Evolutionary conservation across 2,888 invertebrate genomes (phyloP), one percentile per base, ranked within the genome.

Genomic region (Leptothorax acervorum): DNA sequence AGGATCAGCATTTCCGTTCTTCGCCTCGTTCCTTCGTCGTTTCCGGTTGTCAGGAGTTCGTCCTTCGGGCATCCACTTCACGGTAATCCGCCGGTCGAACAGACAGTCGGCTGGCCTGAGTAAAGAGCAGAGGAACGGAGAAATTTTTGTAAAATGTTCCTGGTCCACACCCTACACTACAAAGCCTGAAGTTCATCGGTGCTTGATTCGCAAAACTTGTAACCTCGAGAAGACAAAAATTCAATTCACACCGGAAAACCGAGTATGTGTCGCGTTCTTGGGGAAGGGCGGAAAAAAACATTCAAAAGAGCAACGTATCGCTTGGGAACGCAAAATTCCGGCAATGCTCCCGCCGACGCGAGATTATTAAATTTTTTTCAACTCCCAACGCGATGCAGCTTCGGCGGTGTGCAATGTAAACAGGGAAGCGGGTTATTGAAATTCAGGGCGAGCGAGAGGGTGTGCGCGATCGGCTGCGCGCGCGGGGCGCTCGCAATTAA

Each of bases 331-430:
- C 45, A 39, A 81, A 60, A 73, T 81, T 62, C 60, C 39, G 45
- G 39, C 48, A 39, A 18, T 55, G n/a, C 42, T 55, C n/a, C 6
- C 48, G 35, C 23, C 71, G 57, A 57, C 39, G 79, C 60, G 39
- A 39, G 60, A 60, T 81, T 81, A 81, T 81, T 81, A 79, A 71
- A 79, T 79, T 79, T 79, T 79, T 79, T 79, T 71, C 48, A 51
- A 60, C 60, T 79, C 48, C 31, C 57, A 73, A 23, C 35, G 57
- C 57, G 70, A 55, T 60, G 71, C 68, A 53, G 42, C 31, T 53
- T 55, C 28, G n/a, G 53, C 71, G 35, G 18, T 45, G 66, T 71
- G 60, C 78, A 68, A 78, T 78, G 79, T 71, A 79, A 79, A 79
- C 79, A 79, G 73, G 39, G 28, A 55, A 55, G 35, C 71, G 73